These are phyloP conservation scores for Oreohelix idahoensis DNA, from an alignment of 1,140 invertebrate species.

Conservation along the genomic window DNA sequence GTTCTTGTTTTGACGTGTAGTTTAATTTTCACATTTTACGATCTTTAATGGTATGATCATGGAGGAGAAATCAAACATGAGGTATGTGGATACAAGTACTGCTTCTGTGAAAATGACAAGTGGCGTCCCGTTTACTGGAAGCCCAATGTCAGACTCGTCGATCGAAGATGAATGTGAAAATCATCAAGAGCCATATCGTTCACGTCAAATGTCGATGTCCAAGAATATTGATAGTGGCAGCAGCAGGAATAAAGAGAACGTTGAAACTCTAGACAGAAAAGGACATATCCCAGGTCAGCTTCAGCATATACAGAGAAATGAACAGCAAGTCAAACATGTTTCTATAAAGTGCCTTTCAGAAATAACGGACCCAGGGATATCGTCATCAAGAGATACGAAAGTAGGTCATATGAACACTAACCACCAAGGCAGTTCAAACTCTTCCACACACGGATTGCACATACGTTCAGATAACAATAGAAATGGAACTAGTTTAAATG, in stretches of 20 bases:
- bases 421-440: neutral
- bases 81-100: slow-evolving; percentile 37
- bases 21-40: neutral
- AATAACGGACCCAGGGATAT: neutral
- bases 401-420: too few species aligned
- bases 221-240: neutral
- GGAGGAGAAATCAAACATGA: neutral
- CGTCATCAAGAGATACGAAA: neutral
- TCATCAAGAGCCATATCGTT: neutral
- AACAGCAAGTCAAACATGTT: neutral
- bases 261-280: neutral
- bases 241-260: neutral
- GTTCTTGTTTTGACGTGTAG: neutral
- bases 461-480: neutral
- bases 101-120: slow-evolving; percentile 45
- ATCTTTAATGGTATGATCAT: neutral
- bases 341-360: neutral
- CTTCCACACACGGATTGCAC: neutral
- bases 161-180: slow-evolving; percentile 36
- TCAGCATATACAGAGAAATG: neutral
- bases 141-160: slow-evolving; percentile 9
- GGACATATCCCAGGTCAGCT: neutral
- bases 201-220: neutral
- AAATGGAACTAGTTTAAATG: neutral
- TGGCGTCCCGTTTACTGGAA: slow-evolving; percentile 18